Evolutionary conservation across 2,113 vertebrate species (phyloP).

Genomic region (Pachycephala philippinensis): DNA sequence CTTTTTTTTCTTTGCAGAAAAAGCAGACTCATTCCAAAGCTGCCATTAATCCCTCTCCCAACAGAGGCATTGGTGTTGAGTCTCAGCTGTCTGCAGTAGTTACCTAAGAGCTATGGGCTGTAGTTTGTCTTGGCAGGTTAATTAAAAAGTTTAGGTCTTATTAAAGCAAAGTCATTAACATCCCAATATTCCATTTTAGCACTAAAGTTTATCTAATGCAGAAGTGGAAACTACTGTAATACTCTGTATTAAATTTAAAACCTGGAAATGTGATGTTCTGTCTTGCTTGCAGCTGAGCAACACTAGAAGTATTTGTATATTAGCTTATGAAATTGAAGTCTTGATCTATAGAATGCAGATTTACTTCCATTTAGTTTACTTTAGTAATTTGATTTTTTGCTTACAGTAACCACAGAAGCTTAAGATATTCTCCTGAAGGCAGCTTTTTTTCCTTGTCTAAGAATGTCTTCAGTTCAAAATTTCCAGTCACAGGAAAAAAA

Average conservation of each 20-base stretch:
- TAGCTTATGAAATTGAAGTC: slow-evolving; percentile 17
- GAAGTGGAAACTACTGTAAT: slow-evolving; percentile 39
- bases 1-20: slow-evolving; percentile 18
- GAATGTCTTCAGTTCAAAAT: background rate
- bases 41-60: slow-evolving; percentile 67
- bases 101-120: slow-evolving; percentile 62
- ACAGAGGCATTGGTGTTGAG: slow-evolving; percentile 59
- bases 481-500: background rate
- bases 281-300: slow-evolving; percentile 50
- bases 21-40: slow-evolving; percentile 44
- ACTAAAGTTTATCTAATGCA: slow-evolving; percentile 63
- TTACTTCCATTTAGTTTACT: slow-evolving; percentile 37
- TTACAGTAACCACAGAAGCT: background rate
- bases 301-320: slow-evolving; percentile 30
- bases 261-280: slow-evolving; percentile 1
- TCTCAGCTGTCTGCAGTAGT: slow-evolving; percentile 69
- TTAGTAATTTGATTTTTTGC: slow-evolving; percentile 27
- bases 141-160: slow-evolving; percentile 78
- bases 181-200: slow-evolving; percentile 51
- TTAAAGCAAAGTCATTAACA: slow-evolving; percentile 71
- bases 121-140: slow-evolving; percentile 78
- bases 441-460: background rate
- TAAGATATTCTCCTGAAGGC: background rate
- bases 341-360: background rate
- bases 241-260: background rate